Base-by-base conservation (phyloP, 2,888 invertebrate genomes). In the Sinopyrophorus schimmeli region DNA sequence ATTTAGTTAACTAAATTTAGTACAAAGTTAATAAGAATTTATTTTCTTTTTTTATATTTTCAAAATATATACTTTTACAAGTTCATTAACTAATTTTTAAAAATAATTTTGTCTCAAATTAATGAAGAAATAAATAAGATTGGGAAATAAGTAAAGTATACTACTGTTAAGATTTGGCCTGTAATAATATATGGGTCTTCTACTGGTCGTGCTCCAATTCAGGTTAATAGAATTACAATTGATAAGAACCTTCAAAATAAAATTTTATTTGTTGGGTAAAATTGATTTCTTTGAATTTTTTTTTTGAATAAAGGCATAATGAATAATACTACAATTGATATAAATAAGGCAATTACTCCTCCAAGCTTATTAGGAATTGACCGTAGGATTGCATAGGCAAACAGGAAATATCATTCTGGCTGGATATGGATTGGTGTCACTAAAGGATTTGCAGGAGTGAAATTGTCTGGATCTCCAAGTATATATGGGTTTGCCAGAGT, bases 381-480 rank as follows among this genome's bases (percentile, higher is more conserved):
- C 15, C 88, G 88, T 64, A 89, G 60, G 76, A 89, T 88, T 10
- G 87, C 85, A 71, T 89, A 89, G 7, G 88, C 87, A 77, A 88
- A 89, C 77, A 89, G 70, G 64, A 89, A 90, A 70, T 89, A 89
- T 82, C 87, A 89, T 80, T 90, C 89, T 16, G 87, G 88, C 80
- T 89, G 84, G 76, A 89, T 89, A 67, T 88, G 88, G 4, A 79
- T 69, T 0, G 88, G 87, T 0, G 87, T 87, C 9, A 82, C 77
- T 75, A 86, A 63, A 0, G 83, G 79, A 57, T 86, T 6, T 20
- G 85, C 86, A 0, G 81, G 80, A 11, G 79, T 82, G 74, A 86
- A 89, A 74, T 87, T 89, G 76, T 87, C 87, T 0, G 84, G 82
- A 16, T 87, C 86, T 59, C 80, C 77, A 68, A 88, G 61, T 66